Conservation (phyloP, 2,888 invertebrate species). For the Brassicogethes aeneus region DNA sequence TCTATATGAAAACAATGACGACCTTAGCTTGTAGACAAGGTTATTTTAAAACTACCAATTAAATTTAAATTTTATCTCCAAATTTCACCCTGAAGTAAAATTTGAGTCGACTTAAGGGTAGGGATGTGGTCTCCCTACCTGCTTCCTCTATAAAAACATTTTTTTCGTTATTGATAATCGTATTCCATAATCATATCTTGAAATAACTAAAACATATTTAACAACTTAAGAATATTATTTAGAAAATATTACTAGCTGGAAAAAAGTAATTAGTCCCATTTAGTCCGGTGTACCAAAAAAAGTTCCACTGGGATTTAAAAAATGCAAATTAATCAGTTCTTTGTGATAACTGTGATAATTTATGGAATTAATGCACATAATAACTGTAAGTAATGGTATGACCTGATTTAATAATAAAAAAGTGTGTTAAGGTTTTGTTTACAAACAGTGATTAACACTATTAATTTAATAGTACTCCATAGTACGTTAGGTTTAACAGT, state of each 20-base stretch:
- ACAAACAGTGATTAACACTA: slow-evolving; percentile 4
- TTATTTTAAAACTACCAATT: slow-evolving; percentile 21
- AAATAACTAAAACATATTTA: background rate
- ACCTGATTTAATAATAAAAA: slow-evolving; percentile 13
- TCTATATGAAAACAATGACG: slow-evolving; percentile 27
- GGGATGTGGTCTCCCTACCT: slow-evolving; percentile 27
- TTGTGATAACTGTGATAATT: slow-evolving; percentile 17
- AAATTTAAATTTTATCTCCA: slow-evolving; percentile 18
- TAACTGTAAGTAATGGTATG: slow-evolving; percentile 29
- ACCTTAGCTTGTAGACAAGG: slow-evolving; percentile 31
- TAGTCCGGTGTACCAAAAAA: too few species aligned
- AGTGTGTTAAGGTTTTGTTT: slow-evolving; percentile 16
- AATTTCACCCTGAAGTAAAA: slow-evolving; percentile 1
- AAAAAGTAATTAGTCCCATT: background rate
- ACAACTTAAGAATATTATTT: background rate
- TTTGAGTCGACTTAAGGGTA: slow-evolving; percentile 1
- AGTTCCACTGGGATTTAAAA: too few species aligned
- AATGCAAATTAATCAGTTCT: slow-evolving; percentile 18
- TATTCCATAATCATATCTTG: slow-evolving; percentile 10
- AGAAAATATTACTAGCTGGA: background rate
- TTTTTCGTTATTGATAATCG: slow-evolving; percentile 13
- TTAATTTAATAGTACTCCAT: slow-evolving; percentile 4
- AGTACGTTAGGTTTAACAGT: background rate
- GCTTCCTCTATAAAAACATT: slow-evolving; percentile 19
- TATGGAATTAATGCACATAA: slow-evolving; percentile 21